phyloP scores from a whole-genome alignment of 2,888 invertebrate species.

The Hecatera dysodea region DNA sequence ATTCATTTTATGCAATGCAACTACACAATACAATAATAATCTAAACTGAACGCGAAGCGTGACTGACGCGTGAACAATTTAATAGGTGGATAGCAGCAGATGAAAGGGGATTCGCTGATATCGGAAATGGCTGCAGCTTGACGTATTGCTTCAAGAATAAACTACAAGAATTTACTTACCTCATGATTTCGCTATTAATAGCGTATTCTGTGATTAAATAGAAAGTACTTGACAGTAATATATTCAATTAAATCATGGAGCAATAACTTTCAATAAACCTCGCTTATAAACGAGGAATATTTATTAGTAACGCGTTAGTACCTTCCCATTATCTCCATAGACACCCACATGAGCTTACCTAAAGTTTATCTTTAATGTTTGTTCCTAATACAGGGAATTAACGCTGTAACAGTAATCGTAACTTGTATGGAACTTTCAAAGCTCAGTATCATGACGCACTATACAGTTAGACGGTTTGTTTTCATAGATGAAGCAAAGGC shows the following conservation, averaged over 20 bases:
- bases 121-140: no score
- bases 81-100: no score
- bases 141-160: background rate
- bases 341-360: background rate
- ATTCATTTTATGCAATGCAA: no score
- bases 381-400: conserved; percentile 2
- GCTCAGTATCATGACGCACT: conserved; percentile 15
- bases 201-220: conserved; percentile 5
- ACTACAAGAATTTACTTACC: no score
- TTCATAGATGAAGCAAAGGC: background rate
- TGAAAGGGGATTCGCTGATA: no score
- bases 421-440: conserved; percentile 9
- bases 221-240: background rate
- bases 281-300: background rate
- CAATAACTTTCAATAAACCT: background rate
- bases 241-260: conserved; percentile 7
- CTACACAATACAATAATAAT: no score
- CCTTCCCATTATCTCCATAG: background rate
- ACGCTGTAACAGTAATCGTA: conserved; percentile 6
- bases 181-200: background rate
- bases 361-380: conserved; percentile 4
- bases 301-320: background rate
- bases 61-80: no score
- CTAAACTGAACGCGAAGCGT: no score
- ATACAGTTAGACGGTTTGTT: background rate